phyloP scores from a whole-genome alignment of 2,113 vertebrate species.

The Stigmatopora nigra region DNA sequence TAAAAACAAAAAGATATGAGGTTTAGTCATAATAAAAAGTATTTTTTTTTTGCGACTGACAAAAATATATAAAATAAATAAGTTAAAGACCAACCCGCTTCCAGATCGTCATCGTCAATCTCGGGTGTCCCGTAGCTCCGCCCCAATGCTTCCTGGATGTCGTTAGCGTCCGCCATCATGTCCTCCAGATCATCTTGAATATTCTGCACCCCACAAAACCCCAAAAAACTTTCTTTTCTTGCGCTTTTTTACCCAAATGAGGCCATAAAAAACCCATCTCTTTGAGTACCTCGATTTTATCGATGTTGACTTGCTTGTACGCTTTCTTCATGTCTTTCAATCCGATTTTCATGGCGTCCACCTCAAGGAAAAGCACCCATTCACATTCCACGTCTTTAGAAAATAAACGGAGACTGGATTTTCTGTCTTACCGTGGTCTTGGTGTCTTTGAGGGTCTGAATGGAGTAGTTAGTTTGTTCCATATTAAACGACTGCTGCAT shows the following conservation, averaged over 20 bases:
- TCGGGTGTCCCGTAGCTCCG: constrained; percentile 95
- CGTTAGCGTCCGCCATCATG: constrained; percentile 97
- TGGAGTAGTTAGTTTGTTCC: constrained; percentile 99
- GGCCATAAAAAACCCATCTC: too few relatives aligned
- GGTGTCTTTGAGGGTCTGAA: constrained; percentile 92
- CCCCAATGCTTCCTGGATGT: constrained; percentile 88
- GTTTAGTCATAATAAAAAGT: background rate
- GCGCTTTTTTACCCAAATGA: too few relatives aligned
- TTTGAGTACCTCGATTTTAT: constrained; percentile 86
- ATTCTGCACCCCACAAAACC: constrained; percentile 63
- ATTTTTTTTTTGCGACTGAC: too few relatives aligned
- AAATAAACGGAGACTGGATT: too few relatives aligned
- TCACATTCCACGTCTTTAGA: too few relatives aligned
- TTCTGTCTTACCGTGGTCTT: constrained; percentile 85
- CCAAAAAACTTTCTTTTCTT: too few relatives aligned
- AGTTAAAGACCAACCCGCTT: constrained; percentile 92
- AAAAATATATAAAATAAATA: too few relatives aligned
- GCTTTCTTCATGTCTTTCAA: constrained; percentile 99
- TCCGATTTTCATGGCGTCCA: constrained; percentile 94
- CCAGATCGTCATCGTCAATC: constrained; percentile 91
- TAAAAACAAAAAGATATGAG: too few relatives aligned
- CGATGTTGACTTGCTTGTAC: constrained; percentile 92
- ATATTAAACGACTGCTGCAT: constrained; percentile 98
- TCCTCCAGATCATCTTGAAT: constrained; percentile 94
- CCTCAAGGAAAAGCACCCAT: constrained; percentile 61